These are phyloP conservation scores for Mormyrops boulengeri DNA, from an alignment of 2,797 vertebrate species.

Conservation along the genomic window DNA sequence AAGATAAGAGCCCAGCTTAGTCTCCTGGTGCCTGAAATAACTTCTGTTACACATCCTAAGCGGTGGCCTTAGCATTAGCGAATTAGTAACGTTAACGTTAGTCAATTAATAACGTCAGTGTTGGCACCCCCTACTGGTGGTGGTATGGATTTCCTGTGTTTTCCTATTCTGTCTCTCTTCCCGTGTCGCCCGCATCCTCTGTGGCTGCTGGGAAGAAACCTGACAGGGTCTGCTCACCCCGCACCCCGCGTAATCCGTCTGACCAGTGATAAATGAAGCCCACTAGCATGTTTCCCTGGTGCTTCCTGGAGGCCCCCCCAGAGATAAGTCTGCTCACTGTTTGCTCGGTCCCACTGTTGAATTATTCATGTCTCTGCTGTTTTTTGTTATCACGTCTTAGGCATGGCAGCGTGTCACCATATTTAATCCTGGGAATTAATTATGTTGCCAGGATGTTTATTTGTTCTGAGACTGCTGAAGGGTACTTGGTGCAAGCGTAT, in stretches of 20 bases:
- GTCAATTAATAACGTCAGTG: background rate
- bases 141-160: background rate
- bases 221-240: background rate
- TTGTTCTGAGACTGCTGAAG: slow-evolving; percentile 23
- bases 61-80: background rate
- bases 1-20: background rate
- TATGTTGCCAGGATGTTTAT: slow-evolving; percentile 20
- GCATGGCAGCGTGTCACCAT: background rate
- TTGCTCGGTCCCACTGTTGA: background rate
- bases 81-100: background rate
- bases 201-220: background rate
- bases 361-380: background rate
- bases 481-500: slow-evolving; percentile 19
- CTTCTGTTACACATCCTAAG: background rate
- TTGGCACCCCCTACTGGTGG: background rate
- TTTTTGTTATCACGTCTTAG: background rate
- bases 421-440: slow-evolving; percentile 31
- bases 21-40: background rate
- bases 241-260: background rate
- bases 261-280: background rate
- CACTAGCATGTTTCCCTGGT: background rate
- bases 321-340: background rate
- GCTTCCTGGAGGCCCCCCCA: background rate
- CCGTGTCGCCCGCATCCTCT: background rate
- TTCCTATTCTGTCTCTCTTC: background rate